Conservation (phyloP, 1,140 invertebrate genomes). For the Drosophila fuyamai region DNA sequence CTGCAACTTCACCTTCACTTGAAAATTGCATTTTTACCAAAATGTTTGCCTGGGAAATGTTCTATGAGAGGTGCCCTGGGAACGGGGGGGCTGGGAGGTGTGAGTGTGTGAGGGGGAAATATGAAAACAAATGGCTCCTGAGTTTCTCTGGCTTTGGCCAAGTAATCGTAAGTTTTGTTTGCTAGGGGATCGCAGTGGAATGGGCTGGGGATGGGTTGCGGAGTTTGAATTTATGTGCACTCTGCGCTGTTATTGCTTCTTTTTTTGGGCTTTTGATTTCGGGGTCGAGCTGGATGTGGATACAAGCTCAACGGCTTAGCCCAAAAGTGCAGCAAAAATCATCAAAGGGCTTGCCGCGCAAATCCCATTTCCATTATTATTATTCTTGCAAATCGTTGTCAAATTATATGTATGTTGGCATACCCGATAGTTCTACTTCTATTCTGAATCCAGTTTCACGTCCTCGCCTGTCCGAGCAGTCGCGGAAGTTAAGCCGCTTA, state of each 20-base stretch:
- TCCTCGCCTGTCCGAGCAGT: conserved; percentile 17
- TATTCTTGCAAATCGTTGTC: conserved; percentile 40
- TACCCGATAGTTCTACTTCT: conserved; percentile 19
- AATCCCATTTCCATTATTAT: conserved; percentile 53
- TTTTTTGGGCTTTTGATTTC: conserved; percentile 32
- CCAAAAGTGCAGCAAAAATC: conserved; percentile 34
- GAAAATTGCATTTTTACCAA: conserved; percentile 79
- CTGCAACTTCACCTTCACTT: conserved; percentile 67
- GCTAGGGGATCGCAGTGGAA: conserved; percentile 16
- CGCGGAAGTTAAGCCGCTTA: conserved; percentile 66
- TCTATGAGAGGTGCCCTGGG: conserved; percentile 28
- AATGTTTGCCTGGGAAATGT: conserved; percentile 62
- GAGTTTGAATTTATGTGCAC: conserved; percentile 48
- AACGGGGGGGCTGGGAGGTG: conserved; percentile 3
- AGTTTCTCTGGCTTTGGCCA: conserved; percentile 53
- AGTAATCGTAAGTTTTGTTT: conserved; percentile 55
- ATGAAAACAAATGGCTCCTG: conserved; percentile 76
- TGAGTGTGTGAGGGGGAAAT: conserved; percentile 39
- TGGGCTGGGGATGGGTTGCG: conserved; percentile 4
- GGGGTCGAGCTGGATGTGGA: conserved; percentile 23
- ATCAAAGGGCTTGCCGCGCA: conserved; percentile 22
- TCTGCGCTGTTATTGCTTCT: conserved; percentile 26
- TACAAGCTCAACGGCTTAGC: conserved; percentile 45
- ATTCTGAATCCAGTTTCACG: conserved; percentile 10
- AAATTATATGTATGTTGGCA: conserved; percentile 37